Conservation (phyloP, 1,140 invertebrate genomes). For the Drosophila grimshawi region DNA sequence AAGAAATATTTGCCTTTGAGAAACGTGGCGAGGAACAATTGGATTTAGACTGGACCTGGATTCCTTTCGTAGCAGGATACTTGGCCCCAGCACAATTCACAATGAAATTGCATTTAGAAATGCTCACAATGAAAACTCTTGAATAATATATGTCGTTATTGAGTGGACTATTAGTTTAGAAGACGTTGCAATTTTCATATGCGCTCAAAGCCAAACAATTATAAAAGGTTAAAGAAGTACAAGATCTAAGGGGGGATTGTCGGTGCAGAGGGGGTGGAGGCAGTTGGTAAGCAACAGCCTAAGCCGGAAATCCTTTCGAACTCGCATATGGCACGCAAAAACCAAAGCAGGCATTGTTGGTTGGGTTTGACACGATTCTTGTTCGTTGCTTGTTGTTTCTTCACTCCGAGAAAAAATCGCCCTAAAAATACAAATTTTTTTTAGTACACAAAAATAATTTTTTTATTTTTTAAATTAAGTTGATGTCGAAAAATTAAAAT, state of each 20-base stretch:
- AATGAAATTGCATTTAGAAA: slow-evolving; percentile 18
- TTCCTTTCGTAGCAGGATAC: background rate
- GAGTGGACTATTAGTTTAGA: slow-evolving; percentile 66
- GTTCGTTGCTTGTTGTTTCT: slow-evolving; percentile 10
- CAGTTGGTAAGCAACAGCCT: slow-evolving; percentile 61
- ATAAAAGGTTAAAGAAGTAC: slow-evolving; percentile 56
- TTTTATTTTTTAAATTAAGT: too few species aligned
- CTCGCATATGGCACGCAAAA: slow-evolving; percentile 82
- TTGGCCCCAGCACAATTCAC: too few species aligned
- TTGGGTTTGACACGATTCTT: slow-evolving; percentile 9
- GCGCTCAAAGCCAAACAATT: slow-evolving; percentile 71
- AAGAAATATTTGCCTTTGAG: background rate
- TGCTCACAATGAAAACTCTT: slow-evolving; percentile 49
- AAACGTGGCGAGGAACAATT: background rate
- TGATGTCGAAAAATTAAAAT: too few species aligned
- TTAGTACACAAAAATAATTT: too few species aligned
- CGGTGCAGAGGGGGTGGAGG: slow-evolving; percentile 5
- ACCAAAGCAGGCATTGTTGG: slow-evolving; percentile 59
- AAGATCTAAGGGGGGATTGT: background rate
- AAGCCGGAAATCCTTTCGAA: slow-evolving; percentile 81
- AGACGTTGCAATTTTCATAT: slow-evolving; percentile 47
- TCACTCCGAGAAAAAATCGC: too few species aligned
- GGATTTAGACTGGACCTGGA: too few species aligned
- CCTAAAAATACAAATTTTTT: too few species aligned
- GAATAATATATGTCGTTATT: slow-evolving; percentile 65